A percentile compares a stretch with the other conserved stretches of the same genome.
Conservation (phyloP, 2,888 invertebrate genomes). For the Xanthia togata region DNA sequence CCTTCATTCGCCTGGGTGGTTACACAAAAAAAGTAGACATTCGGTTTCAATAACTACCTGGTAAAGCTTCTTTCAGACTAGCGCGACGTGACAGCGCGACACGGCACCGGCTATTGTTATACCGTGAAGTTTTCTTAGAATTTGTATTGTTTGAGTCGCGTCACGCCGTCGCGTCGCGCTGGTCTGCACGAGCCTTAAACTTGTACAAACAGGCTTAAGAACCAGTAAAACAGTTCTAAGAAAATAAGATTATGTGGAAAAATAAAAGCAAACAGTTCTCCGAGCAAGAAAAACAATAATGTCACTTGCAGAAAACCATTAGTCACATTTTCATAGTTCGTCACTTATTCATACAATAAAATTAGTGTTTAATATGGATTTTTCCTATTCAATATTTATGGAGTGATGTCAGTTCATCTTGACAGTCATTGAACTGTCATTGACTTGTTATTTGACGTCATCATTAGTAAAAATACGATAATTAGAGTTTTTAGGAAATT, state of each 20-base stretch:
- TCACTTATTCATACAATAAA: constrained; percentile 8
- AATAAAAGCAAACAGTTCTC: neutral
- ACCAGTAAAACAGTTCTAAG: neutral
- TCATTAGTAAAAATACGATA: constrained; percentile 6
- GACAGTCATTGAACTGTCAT: constrained; percentile 29
- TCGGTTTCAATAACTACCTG: neutral
- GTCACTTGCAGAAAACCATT: neutral
- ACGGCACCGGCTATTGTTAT: too few relatives aligned
- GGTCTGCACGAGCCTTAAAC: too few relatives aligned
- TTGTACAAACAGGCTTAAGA: neutral
- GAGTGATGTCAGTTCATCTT: neutral
- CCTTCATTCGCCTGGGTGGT: neutral
- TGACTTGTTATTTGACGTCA: constrained; percentile 9
- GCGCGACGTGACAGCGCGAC: too few relatives aligned
- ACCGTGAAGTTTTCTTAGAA: too few relatives aligned
- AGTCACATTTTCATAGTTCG: neutral
- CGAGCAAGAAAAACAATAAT: neutral
- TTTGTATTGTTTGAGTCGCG: too few relatives aligned
- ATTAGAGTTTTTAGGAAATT: neutral
- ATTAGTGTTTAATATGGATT: neutral
- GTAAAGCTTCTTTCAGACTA: too few relatives aligned
- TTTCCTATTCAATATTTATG: constrained; percentile 7
- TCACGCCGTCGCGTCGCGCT: too few relatives aligned
- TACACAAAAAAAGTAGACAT: neutral
- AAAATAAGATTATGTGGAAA: neutral